A percentile compares a stretch with the other conserved stretches of the same genome.
phyloP scores from a whole-genome alignment of 1,140 invertebrate genomes.

The Drosophila subpulchrella region DNA sequence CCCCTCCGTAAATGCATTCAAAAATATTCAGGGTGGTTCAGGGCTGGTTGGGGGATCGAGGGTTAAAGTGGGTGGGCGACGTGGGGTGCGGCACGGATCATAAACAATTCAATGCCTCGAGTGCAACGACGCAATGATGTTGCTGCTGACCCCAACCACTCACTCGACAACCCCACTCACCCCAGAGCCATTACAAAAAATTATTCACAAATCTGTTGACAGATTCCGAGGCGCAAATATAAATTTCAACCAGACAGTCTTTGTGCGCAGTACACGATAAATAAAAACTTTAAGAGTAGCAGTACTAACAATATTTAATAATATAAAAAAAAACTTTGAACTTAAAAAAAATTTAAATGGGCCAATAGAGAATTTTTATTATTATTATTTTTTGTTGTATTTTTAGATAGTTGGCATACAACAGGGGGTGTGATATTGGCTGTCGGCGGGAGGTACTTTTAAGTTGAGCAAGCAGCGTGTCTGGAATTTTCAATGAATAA shows the following conservation, averaged over 20 bases:
- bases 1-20: slow-evolving; percentile 22
- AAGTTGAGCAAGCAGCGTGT: slow-evolving; percentile 35
- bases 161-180: slow-evolving; percentile 17
- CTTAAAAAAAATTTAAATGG: too few species aligned
- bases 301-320: too few species aligned
- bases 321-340: too few species aligned
- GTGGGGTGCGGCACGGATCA: slow-evolving; percentile 36
- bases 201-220: slow-evolving; percentile 66
- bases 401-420: slow-evolving; percentile 1
- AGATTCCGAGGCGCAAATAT: slow-evolving; percentile 64
- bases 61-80: not conserved
- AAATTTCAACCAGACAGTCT: slow-evolving; percentile 17
- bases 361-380: not conserved
- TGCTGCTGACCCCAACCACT: slow-evolving; percentile 37
- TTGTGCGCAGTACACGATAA: slow-evolving; percentile 14
- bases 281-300: not conserved
- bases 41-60: too few species aligned
- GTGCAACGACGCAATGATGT: slow-evolving; percentile 28
- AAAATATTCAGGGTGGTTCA: not conserved
- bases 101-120: slow-evolving; percentile 60
- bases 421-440: not conserved
- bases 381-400: too few species aligned
- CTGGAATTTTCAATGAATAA: slow-evolving; percentile 53
- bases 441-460: slow-evolving; percentile 1
- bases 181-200: slow-evolving; percentile 23